Conservation (phyloP, 2,113 vertebrate species). For the Ageneiosus marmoratus region DNA sequence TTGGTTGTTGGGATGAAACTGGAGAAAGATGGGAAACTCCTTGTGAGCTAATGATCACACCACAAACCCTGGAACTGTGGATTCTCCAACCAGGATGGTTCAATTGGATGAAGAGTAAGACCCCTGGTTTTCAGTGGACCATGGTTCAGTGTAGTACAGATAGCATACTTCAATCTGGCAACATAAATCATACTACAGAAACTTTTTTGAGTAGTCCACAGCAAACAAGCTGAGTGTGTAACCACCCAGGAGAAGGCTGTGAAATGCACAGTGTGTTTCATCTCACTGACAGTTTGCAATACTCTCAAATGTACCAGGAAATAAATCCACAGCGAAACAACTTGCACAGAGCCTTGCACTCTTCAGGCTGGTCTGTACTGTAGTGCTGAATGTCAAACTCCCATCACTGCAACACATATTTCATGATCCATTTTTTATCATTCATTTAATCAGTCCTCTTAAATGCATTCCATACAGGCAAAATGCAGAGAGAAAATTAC, state of each 20-base stretch:
- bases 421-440: background rate
- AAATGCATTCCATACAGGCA: background rate
- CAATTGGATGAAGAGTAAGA: background rate
- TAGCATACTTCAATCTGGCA: background rate
- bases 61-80: background rate
- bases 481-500: background rate
- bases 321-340: background rate
- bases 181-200: background rate
- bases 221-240: background rate
- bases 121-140: background rate
- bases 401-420: background rate
- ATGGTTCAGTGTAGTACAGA: background rate
- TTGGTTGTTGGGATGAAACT: background rate
- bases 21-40: background rate
- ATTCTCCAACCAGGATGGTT: background rate
- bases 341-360: background rate
- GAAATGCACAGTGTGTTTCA: background rate
- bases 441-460: conserved; percentile 1
- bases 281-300: no score
- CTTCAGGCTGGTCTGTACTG: background rate
- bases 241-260: background rate
- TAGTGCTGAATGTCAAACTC: background rate
- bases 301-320: background rate
- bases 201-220: background rate
- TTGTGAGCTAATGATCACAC: background rate